phyloP scores from a whole-genome alignment of 2,113 vertebrate genomes.

The Corydoras maculifer region DNA sequence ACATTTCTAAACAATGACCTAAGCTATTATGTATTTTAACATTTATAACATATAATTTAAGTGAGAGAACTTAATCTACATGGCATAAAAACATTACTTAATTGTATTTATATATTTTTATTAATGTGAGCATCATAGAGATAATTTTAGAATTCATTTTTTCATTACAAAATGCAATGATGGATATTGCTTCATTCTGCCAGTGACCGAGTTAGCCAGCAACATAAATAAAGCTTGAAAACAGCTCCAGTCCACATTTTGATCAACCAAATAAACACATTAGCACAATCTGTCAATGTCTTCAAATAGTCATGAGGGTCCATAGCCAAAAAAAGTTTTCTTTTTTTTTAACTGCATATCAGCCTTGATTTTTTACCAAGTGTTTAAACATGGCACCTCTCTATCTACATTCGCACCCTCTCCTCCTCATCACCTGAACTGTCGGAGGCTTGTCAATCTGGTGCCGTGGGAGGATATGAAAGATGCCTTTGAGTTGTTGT shows the following conservation, averaged over 20 bases:
- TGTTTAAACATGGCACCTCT: slow-evolving; percentile 55
- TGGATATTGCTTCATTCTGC: slow-evolving; percentile 44
- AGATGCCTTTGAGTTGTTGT: slow-evolving; percentile 41
- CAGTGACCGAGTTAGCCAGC: slow-evolving; percentile 45
- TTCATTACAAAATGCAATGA: slow-evolving; percentile 37
- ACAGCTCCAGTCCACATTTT: slow-evolving; percentile 44
- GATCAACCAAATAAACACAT: slow-evolving; percentile 51
- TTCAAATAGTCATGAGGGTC: slow-evolving; percentile 48
- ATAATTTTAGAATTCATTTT: slow-evolving; percentile 4
- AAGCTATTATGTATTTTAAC: too few species aligned
- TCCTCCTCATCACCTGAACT: slow-evolving; percentile 55
- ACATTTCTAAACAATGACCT: too few species aligned
- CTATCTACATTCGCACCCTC: slow-evolving; percentile 51
- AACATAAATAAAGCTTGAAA: slow-evolving; percentile 49
- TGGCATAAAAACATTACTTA: too few species aligned
- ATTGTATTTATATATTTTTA: too few species aligned
- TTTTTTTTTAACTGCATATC: slow-evolving; percentile 36
- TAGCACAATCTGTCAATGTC: slow-evolving; percentile 52
- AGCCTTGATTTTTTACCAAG: slow-evolving; percentile 48
- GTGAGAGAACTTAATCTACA: too few species aligned
- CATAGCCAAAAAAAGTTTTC: slow-evolving; percentile 41
- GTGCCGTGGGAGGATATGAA: slow-evolving; percentile 48
- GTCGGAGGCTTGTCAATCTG: slow-evolving; percentile 53
- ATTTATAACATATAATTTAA: too few species aligned
- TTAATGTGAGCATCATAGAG: not conserved